phyloP scores from a whole-genome alignment of 1,140 invertebrate genomes.

The Leptinotarsa texana region DNA sequence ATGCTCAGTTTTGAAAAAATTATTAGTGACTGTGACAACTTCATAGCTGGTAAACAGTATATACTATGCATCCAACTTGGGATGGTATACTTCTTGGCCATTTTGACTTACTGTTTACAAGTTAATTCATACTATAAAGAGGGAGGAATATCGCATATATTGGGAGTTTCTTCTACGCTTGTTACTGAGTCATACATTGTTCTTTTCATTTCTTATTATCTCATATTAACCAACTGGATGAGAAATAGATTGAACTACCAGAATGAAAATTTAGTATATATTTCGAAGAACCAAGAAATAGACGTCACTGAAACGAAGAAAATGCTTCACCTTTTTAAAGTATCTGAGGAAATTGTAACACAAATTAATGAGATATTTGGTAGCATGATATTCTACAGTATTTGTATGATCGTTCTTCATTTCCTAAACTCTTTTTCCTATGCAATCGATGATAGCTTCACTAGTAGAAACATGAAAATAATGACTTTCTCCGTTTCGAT shows the following conservation, averaged over 20 bases:
- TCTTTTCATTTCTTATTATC: not conserved
- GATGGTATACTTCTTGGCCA: not conserved
- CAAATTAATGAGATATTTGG: constrained; percentile 7
- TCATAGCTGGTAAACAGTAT: not conserved
- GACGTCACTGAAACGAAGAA: not conserved
- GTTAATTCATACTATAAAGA: not conserved
- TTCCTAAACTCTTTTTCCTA: not conserved
- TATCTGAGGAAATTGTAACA: not conserved
- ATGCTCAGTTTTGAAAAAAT: not conserved
- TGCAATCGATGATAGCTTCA: not conserved
- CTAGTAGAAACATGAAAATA: not conserved
- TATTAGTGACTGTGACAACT: not conserved
- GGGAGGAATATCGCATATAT: too few relatives aligned
- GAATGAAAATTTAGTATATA: not conserved
- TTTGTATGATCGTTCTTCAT: not conserved
- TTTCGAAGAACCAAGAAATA: not conserved
- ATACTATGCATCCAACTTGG: not conserved
- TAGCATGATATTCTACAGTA: not conserved
- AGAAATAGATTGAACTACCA: not conserved
- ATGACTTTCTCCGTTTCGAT: not conserved
- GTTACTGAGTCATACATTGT: not conserved
- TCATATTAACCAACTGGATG: constrained; percentile 5
- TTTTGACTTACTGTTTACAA: not conserved
- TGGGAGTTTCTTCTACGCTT: not conserved
- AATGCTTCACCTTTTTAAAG: not conserved